Evolutionary conservation across 2,797 vertebrate species (phyloP), one percentile per base, ranked within the genome.

Genomic region (Gymnocypris eckloni): DNA sequence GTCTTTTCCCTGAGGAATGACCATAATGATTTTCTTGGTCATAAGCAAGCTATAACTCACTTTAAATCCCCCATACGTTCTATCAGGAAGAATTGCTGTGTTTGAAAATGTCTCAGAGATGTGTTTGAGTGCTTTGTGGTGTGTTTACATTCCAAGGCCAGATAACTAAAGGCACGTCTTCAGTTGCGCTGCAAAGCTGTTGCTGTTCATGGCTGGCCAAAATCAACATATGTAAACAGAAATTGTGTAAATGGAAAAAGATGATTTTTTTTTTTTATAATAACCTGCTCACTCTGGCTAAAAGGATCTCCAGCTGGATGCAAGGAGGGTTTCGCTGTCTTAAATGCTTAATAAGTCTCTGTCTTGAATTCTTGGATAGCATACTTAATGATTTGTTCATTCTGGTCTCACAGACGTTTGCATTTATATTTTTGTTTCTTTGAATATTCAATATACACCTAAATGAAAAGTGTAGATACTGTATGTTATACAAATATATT

Each of bases 111-210:
- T 90, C 88, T 92, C 84, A 77, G 86, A 87, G 90, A 89, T 81
- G 48, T 64, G 43, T 90, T 52, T 86, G 83, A 86, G 76, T 88
- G 81, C 75, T 78, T 54, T 85, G 89, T 48, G 84, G 69, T 90
- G 86, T 94, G 92, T 95, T 95, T 95, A 95, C 92, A 92, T 94
- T 95, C 91, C 88, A 86, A 89, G 86, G 86, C 91, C 90, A 90
- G 91, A 94, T 93, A 90, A 94, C 28, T 33, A 2, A 33, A 33
- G 28, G 28, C 88, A 91, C 82, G 89, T 87, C 70, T 82, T 82
- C 18, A 61, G 37, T 59, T 66, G 56, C 11, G 33, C 25, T 75
- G 41, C 25, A 18, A n/a, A 75, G 28, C 56, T 76, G 43, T 75
- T 83, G 39, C 71, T 84, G 22, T 77, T 67, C 59, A 59, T 70